phyloP scores from a whole-genome alignment of 2,888 invertebrate species.

The Andrena chrysosceles region DNA sequence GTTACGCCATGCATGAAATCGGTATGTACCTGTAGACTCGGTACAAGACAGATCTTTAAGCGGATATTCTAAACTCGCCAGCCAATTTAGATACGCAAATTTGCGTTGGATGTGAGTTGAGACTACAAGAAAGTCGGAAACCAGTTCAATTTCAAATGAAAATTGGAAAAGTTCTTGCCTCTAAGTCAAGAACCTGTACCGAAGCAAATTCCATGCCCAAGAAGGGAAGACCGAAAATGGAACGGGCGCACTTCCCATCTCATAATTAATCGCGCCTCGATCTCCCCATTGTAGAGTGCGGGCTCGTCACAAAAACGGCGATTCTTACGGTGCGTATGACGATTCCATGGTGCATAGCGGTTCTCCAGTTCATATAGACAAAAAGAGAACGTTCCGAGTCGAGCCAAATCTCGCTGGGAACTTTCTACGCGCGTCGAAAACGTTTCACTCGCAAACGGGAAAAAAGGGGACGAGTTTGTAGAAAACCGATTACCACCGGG shows the following conservation, averaged over 20 bases:
- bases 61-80: background rate
- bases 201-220: background rate
- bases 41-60: background rate
- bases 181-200: background rate
- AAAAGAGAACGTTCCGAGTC: slow-evolving; percentile 1
- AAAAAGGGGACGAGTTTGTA: slow-evolving; percentile 21
- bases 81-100: background rate
- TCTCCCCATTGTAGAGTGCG: slow-evolving; percentile 14
- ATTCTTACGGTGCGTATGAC: slow-evolving; percentile 12
- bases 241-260: slow-evolving; percentile 2
- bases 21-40: background rate
- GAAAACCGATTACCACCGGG: slow-evolving; percentile 4
- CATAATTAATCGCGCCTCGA: slow-evolving; percentile 3
- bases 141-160: background rate
- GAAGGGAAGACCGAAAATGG: background rate
- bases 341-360: background rate
- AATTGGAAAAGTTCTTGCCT: background rate
- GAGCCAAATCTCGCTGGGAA: slow-evolving; percentile 20
- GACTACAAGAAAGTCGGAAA: background rate
- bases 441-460: slow-evolving; percentile 36
- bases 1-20: background rate
- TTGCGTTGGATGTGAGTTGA: background rate
- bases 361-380: background rate
- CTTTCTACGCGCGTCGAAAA: slow-evolving; percentile 58
- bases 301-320: slow-evolving; percentile 21